Evolutionary conservation across 2,113 vertebrate genomes (phyloP).

Genomic region (Ammodytes dubius): DNA sequence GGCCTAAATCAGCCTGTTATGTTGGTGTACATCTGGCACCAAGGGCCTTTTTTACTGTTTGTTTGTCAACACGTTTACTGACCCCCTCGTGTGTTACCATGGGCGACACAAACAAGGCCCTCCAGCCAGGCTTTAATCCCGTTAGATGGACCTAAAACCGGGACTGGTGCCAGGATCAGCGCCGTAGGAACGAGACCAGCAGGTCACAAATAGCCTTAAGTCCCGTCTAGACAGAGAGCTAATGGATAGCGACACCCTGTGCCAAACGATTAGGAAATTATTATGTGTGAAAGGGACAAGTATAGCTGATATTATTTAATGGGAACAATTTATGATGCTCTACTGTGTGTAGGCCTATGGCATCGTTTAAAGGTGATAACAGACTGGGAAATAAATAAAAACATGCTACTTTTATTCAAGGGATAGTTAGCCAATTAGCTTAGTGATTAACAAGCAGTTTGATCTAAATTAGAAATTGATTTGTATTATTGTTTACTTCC

Average conservation of each 20-base stretch:
- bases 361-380: not conserved
- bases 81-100: constrained; percentile 9
- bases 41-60: not conserved
- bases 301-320: not conserved
- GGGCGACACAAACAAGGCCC: constrained; percentile 18
- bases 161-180: constrained; percentile 59
- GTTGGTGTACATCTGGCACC: not conserved
- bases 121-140: constrained; percentile 48
- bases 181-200: constrained; percentile 46
- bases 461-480: no score
- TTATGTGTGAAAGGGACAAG: constrained; percentile 25
- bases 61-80: constrained; percentile 15
- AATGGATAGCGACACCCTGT: constrained; percentile 41
- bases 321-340: not conserved
- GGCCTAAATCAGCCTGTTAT: not conserved
- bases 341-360: not conserved
- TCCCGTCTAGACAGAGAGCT: constrained; percentile 71
- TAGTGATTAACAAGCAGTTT: not conserved
- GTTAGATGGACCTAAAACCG: constrained; percentile 50
- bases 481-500: no score
- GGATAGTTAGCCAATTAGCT: no score
- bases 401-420: no score
- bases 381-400: no score
- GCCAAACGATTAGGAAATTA: constrained; percentile 34
- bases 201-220: constrained; percentile 65